A percentile compares a stretch with the other conserved stretches of the same genome.
Conservation (phyloP, 2,113 vertebrate species). For the Dipodomys spectabilis region DNA sequence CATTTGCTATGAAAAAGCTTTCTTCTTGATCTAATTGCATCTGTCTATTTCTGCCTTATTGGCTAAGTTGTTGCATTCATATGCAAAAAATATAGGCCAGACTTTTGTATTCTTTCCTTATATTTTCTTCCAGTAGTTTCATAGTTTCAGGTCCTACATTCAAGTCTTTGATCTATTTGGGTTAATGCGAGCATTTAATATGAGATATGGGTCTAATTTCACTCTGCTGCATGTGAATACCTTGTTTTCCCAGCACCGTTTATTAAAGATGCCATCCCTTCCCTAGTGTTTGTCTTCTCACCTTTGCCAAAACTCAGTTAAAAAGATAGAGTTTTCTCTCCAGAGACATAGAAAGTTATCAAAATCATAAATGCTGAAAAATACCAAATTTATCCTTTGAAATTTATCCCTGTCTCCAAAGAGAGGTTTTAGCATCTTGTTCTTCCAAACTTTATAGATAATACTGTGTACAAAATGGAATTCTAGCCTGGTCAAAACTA, state of each 20-base stretch:
- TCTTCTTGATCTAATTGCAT: background rate
- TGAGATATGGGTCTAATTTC: background rate
- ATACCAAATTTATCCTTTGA: no score
- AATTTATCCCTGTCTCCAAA: background rate
- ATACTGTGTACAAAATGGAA: background rate
- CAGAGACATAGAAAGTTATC: background rate
- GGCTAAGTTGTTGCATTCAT: background rate
- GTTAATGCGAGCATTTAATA: background rate
- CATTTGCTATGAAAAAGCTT: background rate
- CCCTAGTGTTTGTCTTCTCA: no score
- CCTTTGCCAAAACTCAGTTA: background rate
- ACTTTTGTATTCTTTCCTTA: background rate
- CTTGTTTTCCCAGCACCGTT: no score
- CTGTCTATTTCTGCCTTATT: background rate
- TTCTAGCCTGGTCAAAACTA: conserved; percentile 1
- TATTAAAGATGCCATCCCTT: no score
- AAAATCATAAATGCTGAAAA: background rate
- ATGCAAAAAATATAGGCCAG: background rate
- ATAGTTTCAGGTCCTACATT: no score
- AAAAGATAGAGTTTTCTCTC: conserved; percentile 15
- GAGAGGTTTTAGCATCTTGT: conserved; percentile 3
- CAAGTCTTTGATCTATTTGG: background rate
- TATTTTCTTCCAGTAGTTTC: background rate
- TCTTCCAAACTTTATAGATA: conserved; percentile 54
- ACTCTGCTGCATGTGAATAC: background rate